Evolutionary conservation across 2,113 vertebrate genomes (phyloP), one percentile per base, ranked within the genome.

Genomic region (Clarias macrocephalus): DNA sequence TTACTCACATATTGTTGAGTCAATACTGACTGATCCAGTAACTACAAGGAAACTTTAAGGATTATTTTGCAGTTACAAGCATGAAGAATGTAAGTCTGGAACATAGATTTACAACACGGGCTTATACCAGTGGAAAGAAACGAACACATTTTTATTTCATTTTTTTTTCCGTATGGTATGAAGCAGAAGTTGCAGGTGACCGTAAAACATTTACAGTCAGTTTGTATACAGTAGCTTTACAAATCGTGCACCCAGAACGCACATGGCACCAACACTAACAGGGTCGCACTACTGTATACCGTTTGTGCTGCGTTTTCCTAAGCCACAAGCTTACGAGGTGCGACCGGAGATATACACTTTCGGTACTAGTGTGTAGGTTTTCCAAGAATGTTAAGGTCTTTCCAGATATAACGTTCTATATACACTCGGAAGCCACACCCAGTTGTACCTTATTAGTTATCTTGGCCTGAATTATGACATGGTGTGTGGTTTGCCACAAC

Each of bases 401-500:
- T 87, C 70, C 60, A 79, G 65, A 77, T 68, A 84, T 77, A 87
- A 82, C 37, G 11, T 48, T 28, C 48, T 37, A 59, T 72, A 42
- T 72, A 80, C n/a, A n/a, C n/a, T n/a, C n/a, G 68, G 48, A 83
- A 76, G 70, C 80, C 56, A 52, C 70, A 83, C 68, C 68, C 57
- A 23, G 86, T 33, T 56, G 7, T 56, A 83, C 80, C 21, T 56
- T 82, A 73, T 87, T 82, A 23, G 80, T 83, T 65, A 11, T 25
- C 28, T 42, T 33, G 13, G 23, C 42, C n/a, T 62, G 62, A 65
- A 76, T 86, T 68, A 57, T 68, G 62, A 86, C 13, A 28, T 65
- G 68, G 33, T 25, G 30, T 52, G 56, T 48, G 80, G 80, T 87
- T 77, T 65, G 72, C 81, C 81, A 37, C 48, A 83, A 42, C 13